These are phyloP conservation scores for Myripristis murdjan DNA, from an alignment of 2,797 vertebrate genomes.

Conservation along the genomic window DNA sequence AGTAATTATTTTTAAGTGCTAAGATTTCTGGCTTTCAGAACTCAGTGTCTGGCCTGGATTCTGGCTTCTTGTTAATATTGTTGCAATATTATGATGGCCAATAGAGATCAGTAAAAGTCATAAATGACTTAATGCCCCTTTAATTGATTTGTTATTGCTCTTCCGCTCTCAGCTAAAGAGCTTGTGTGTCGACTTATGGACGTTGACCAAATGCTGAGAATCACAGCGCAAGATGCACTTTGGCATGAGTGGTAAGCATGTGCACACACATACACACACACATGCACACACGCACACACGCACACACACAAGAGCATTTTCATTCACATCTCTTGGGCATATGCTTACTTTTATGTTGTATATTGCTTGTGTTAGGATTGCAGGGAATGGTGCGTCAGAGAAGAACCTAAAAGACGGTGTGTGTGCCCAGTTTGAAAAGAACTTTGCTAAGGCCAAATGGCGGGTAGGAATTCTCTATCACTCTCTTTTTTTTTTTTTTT, in stretches of 20 bases:
- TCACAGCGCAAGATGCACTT: slow-evolving; percentile 90
- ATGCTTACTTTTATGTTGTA: slow-evolving; percentile 27
- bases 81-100: too few species aligned
- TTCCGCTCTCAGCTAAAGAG: slow-evolving; percentile 85
- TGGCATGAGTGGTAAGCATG: slow-evolving; percentile 87
- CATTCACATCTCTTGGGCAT: neutral
- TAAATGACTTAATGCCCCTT: neutral
- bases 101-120: too few species aligned
- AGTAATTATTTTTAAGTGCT: too few species aligned
- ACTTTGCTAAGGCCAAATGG: slow-evolving; percentile 94
- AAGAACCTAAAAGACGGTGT: slow-evolving; percentile 92
- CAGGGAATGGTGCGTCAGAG: slow-evolving; percentile 90
- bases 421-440: slow-evolving; percentile 92
- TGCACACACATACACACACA: slow-evolving; percentile 7
- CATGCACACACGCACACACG: slow-evolving; percentile 8
- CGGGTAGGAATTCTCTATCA: slow-evolving; percentile 81
- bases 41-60: neutral
- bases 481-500: neutral
- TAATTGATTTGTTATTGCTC: neutral
- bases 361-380: slow-evolving; percentile 82
- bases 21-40: neutral
- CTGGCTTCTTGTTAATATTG: neutral
- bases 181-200: slow-evolving; percentile 91
- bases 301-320: slow-evolving; percentile 6
- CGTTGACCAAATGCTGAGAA: slow-evolving; percentile 91